Evolutionary conservation across 2,888 invertebrate species (phyloP).

Genomic region (Tuberolachnus salignus): DNA sequence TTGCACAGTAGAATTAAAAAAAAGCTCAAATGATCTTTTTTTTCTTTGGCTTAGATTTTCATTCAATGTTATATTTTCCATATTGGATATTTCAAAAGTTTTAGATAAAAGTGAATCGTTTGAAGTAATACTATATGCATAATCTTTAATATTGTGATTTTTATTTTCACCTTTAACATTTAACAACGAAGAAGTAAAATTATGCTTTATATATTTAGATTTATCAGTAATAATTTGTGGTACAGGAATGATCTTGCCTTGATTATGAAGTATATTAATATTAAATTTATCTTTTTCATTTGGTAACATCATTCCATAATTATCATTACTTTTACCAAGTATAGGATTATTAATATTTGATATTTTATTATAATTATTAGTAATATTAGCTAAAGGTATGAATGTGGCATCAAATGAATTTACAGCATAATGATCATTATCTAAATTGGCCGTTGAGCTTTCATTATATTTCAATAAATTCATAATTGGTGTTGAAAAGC

Average conservation of each 20-base stretch:
- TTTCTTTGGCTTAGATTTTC: neutral
- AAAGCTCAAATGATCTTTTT: constrained; percentile 30
- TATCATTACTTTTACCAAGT: neutral
- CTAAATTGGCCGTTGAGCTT: neutral
- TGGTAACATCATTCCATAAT: neutral
- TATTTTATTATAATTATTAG: neutral
- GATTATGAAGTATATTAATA: neutral
- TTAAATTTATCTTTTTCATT: neutral
- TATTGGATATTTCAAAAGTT: neutral
- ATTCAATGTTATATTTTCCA: neutral
- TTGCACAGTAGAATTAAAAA: constrained; percentile 25
- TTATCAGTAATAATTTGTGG: neutral
- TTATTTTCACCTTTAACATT: neutral
- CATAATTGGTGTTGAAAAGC: neutral
- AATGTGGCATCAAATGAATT: neutral
- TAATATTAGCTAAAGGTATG: neutral
- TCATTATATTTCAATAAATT: neutral
- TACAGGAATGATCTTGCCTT: neutral
- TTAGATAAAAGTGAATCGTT: neutral
- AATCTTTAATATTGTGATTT: neutral
- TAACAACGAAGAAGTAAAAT: neutral
- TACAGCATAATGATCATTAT: neutral
- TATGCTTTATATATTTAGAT: neutral
- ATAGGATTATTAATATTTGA: neutral
- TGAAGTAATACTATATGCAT: constrained; percentile 1